Percentiles rank a stretch among this genome's conserved stretches.
These are phyloP conservation scores for Antidorcas marsupialis DNA, from an alignment of 2,113 vertebrate species.

Conservation along the genomic window DNA sequence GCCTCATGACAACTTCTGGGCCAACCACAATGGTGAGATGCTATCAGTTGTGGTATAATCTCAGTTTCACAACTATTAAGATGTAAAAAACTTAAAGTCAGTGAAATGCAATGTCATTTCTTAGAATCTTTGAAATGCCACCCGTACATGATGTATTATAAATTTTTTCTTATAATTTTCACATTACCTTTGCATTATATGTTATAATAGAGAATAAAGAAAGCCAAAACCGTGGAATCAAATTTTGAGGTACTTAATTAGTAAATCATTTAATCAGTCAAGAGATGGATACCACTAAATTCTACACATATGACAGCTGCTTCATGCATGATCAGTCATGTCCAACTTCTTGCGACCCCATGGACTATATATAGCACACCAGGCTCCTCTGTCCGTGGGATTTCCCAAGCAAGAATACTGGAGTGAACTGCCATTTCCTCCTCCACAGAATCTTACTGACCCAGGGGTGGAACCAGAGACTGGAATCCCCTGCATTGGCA, in stretches of 20 bases:
- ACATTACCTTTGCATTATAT: not conserved
- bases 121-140: not conserved
- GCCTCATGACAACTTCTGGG: not conserved
- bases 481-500: not conserved
- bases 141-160: not conserved
- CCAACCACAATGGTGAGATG: accelerated
- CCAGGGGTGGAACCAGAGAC: not conserved
- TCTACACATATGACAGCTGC: not conserved
- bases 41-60: too few relatives aligned
- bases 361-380: not conserved
- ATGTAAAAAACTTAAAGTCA: not conserved
- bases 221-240: not conserved
- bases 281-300: not conserved
- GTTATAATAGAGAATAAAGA: not conserved
- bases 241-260: not conserved
- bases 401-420: not conserved
- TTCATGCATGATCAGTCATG: not conserved
- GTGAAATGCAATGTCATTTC: not conserved
- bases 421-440: not conserved
- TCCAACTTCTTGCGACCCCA: accelerated
- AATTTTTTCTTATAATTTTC: not conserved
- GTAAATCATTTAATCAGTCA: not conserved
- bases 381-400: not conserved
- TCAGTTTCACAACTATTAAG: not conserved
- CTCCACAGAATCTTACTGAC: not conserved